Evolutionary conservation across 1,140 invertebrate species (phyloP).

Genomic region (Bombus impatiens): DNA sequence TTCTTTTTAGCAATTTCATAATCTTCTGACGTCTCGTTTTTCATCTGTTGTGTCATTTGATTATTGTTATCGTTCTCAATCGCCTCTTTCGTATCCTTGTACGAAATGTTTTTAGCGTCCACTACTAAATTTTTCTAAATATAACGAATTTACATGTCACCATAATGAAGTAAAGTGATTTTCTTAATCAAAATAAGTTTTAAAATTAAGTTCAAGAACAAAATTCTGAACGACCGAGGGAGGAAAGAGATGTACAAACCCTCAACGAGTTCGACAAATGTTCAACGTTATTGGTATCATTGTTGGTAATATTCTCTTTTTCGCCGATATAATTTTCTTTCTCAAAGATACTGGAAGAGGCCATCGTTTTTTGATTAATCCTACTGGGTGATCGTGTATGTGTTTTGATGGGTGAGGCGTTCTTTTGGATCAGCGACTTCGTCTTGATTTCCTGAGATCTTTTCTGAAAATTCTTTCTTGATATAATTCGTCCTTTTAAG

Average conservation of each 20-base stretch:
- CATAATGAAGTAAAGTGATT: neutral
- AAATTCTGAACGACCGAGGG: too few relatives aligned
- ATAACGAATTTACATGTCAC: neutral
- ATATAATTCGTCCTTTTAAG: neutral
- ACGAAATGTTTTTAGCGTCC: neutral
- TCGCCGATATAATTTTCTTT: neutral
- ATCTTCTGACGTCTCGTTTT: neutral
- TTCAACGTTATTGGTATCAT: neutral
- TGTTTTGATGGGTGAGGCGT: too few relatives aligned
- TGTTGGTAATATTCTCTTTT: neutral
- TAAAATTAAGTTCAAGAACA: neutral
- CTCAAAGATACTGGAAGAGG: neutral
- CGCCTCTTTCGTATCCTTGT: neutral
- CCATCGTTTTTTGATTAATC: neutral
- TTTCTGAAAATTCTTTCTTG: slow-evolving; percentile 47
- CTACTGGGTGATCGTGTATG: neutral
- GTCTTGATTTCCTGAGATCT: slow-evolving; percentile 7
- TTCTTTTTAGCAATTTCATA: neutral
- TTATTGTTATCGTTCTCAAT: neutral
- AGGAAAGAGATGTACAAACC: slow-evolving; percentile 3
- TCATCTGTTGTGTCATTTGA: neutral
- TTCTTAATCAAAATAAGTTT: neutral
- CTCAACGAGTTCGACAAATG: neutral
- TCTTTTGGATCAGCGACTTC: neutral
- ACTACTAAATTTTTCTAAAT: slow-evolving; percentile 1